Evolutionary conservation across 2,888 invertebrate genomes (phyloP).

Genomic region (Syritta pipiens): DNA sequence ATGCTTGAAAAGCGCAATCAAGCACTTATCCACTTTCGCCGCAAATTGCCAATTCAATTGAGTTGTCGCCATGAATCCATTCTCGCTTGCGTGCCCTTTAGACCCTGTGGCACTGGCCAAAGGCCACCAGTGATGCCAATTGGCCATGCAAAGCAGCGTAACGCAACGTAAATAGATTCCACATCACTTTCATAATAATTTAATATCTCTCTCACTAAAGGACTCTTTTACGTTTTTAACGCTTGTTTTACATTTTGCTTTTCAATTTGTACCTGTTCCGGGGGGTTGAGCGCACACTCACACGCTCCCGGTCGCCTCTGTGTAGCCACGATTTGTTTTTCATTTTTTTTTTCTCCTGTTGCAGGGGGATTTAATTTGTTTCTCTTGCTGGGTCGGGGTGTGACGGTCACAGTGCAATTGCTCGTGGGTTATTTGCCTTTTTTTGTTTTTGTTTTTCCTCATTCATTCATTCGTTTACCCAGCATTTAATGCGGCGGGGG

Average conservation of each 20-base stretch:
- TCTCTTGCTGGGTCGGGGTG: constrained; percentile 35
- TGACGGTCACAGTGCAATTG: constrained; percentile 48
- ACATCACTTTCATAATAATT: constrained; percentile 37
- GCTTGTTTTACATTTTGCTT: constrained; percentile 44
- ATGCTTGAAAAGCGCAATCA: neutral
- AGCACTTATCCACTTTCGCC: neutral
- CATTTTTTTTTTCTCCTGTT: too few relatives aligned
- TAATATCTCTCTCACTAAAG: constrained; percentile 44
- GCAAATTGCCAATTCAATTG: neutral
- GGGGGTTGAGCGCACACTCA: neutral
- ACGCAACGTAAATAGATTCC: constrained; percentile 28
- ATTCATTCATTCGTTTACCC: constrained; percentile 17
- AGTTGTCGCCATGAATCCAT: neutral
- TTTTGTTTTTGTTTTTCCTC: constrained; percentile 1
- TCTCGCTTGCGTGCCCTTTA: too few relatives aligned
- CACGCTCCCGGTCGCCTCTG: too few relatives aligned
- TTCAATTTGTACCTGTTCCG: constrained; percentile 28
- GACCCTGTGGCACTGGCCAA: too few relatives aligned
- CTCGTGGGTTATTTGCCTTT: constrained; percentile 14
- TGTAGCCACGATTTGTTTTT: too few relatives aligned
- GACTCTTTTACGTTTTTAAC: constrained; percentile 29
- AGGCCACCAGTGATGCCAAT: neutral
- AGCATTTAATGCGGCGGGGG: constrained; percentile 38
- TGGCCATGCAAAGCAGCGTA: neutral
- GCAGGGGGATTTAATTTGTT: constrained; percentile 62